Base-by-base conservation (phyloP, 2,888 invertebrate species). In the Harpagoxenus sublaevis region DNA sequence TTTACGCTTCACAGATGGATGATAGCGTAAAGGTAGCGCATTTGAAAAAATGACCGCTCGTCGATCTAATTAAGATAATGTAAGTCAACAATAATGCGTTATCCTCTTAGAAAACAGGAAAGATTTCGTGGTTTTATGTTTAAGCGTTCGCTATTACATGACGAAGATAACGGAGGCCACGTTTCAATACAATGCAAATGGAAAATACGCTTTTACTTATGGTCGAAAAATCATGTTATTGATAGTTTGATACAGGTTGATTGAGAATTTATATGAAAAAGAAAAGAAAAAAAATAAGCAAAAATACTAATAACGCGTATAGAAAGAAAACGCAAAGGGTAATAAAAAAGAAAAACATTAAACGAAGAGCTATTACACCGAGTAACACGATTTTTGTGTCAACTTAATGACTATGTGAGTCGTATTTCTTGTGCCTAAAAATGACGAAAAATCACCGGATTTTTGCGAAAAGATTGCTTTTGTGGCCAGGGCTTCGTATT, bases 1-100 rank as follows among this genome's bases (percentile, higher is more conserved):
- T 83, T 83, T 77, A 75, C 57, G 77, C 77, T 83, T 83, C 77
- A 57, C 57, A 83, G 66, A 73, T 71, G 60, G 83, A 66, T 66
- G 53, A 10, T 60, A 63, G 12, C 39, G 53, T 57, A 65, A 68
- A 68, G 75, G 51, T 51, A 77, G 51, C 48, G 12, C 28, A 83
- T 77, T 65, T 23, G 57, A 77, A 83, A 68, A 66, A 77, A 83
- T 65, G 35, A 66, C 35, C 18, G 15, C 12, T 66, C 23, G 55
- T 65, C 31, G 65, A 77, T 66, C 83, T 65, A 83, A 51, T 66
- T 77, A 45, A 28, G 8, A 71, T 77, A 83, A 42, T 66, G 6
- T 66, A 66, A 48, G 45, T 45, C 35, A 15, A 53, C 73, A 68
- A 53, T 86, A 71, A 66, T 35, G 23, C 31, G 18, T 3, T 35